Percentiles rank a stretch among this genome's conserved stretches.
Conservation (phyloP, 2,113 vertebrate species). For the Hippocampus zosterae region DNA sequence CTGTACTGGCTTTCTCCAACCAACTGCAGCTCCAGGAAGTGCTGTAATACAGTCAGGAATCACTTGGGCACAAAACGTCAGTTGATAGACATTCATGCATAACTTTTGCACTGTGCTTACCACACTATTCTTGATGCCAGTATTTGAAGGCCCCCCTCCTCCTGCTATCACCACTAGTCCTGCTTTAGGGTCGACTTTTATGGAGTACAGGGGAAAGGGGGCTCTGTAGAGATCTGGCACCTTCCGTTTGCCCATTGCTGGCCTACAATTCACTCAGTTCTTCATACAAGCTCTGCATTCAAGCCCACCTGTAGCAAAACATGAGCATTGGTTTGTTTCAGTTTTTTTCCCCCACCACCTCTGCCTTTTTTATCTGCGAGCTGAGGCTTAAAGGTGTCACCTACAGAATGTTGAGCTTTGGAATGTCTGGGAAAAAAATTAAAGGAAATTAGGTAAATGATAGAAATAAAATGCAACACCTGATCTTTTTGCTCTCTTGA, state of each 20-base stretch:
- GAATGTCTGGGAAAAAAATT: background rate
- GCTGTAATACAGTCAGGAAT: slow-evolving; percentile 67
- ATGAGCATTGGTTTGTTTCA: background rate
- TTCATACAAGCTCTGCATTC: slow-evolving; percentile 19
- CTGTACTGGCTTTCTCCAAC: slow-evolving; percentile 73
- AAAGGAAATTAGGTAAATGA: background rate
- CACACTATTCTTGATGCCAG: slow-evolving; percentile 90
- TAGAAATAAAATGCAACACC: background rate
- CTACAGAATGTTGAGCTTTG: background rate
- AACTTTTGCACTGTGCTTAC: slow-evolving; percentile 57
- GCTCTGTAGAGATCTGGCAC: slow-evolving; percentile 85
- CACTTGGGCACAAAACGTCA: background rate
- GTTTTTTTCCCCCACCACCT: background rate
- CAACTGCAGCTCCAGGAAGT: slow-evolving; percentile 84
- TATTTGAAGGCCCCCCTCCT: slow-evolving; percentile 88
- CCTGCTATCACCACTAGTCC: slow-evolving; percentile 84
- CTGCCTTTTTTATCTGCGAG: background rate
- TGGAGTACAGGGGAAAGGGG: slow-evolving; percentile 87
- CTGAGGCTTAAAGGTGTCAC: background rate
- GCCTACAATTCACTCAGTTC: slow-evolving; percentile 10
- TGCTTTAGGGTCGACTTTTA: slow-evolving; percentile 76
- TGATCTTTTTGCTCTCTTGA: background rate
- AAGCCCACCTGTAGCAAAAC: slow-evolving; percentile 25
- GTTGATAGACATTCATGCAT: background rate
- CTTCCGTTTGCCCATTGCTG: slow-evolving; percentile 76